A percentile compares a stretch with the other conserved stretches of the same genome.
Evolutionary conservation across 2,113 vertebrate genomes (phyloP).

Genomic region (Sorex araneus): DNA sequence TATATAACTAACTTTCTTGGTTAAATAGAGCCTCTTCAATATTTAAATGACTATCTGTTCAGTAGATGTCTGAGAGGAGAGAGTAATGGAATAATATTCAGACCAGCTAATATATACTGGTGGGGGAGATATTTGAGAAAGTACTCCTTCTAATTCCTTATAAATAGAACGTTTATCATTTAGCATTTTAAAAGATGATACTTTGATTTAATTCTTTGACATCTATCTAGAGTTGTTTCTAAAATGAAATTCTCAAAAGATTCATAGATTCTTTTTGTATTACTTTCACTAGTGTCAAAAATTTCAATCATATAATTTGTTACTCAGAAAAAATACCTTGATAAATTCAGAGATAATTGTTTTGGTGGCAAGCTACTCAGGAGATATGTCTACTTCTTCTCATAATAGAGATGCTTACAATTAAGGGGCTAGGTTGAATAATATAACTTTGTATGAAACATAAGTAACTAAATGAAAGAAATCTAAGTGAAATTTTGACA

Average conservation of each 20-base stretch:
- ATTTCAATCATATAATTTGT: slow-evolving; percentile 81
- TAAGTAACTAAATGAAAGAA: slow-evolving; percentile 77
- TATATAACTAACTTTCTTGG: not conserved
- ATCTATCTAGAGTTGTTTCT: slow-evolving; percentile 73
- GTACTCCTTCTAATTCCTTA: slow-evolving; percentile 41
- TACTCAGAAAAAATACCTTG: slow-evolving; percentile 68
- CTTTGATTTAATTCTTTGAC: slow-evolving; percentile 76
- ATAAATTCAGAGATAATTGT: slow-evolving; percentile 73
- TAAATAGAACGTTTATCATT: slow-evolving; percentile 72
- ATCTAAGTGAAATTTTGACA: slow-evolving; percentile 85
- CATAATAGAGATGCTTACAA: slow-evolving; percentile 60
- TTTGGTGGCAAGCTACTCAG: slow-evolving; percentile 63
- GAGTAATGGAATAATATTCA: slow-evolving; percentile 10
- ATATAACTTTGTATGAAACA: slow-evolving; percentile 79
- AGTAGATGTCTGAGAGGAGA: slow-evolving; percentile 11
- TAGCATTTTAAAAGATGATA: slow-evolving; percentile 68
- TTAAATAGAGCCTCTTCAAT: slow-evolving; percentile 9
- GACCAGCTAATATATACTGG: slow-evolving; percentile 22
- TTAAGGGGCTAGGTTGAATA: slow-evolving; percentile 48
- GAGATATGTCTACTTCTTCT: slow-evolving; percentile 67
- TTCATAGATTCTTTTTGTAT: slow-evolving; percentile 76
- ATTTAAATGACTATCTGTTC: slow-evolving; percentile 38
- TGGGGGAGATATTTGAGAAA: slow-evolving; percentile 53
- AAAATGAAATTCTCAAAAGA: slow-evolving; percentile 73
- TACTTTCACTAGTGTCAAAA: slow-evolving; percentile 77